phyloP scores from a whole-genome alignment of 2,113 vertebrate genomes.

The Phainopepla nitens region DNA sequence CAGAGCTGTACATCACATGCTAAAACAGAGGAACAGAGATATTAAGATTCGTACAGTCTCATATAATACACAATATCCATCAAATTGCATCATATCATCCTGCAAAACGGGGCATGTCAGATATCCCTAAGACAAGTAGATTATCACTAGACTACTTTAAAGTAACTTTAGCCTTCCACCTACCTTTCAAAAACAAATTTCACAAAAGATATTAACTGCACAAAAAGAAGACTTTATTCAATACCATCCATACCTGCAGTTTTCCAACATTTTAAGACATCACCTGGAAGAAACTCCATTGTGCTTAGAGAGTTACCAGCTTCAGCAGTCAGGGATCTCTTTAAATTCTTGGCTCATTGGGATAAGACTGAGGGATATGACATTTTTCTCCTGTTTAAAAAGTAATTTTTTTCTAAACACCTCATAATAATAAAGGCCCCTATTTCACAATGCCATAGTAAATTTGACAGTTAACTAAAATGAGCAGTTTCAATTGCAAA shows the following conservation, averaged over 20 bases:
- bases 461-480: constrained; percentile 65
- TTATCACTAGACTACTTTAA: not conserved
- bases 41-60: constrained; percentile 32
- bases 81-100: not conserved
- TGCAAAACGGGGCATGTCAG: constrained; percentile 4
- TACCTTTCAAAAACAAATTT: not conserved
- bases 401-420: constrained; percentile 22
- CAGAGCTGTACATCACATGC: constrained; percentile 49
- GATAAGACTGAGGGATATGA: not conserved
- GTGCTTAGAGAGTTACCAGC: not conserved
- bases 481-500: constrained; percentile 60
- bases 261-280: not conserved
- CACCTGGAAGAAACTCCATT: not conserved
- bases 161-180: not conserved
- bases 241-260: not conserved
- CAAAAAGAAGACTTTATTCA: not conserved
- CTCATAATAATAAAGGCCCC: constrained; percentile 34
- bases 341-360: not conserved
- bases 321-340: not conserved
- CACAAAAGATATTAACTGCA: not conserved
- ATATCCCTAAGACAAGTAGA: not conserved
- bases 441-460: constrained; percentile 16
- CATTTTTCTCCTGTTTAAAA: not conserved
- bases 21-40: constrained; percentile 60
- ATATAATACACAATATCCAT: constrained; percentile 39